A percentile compares a stretch with the other conserved stretches of the same genome.
Evolutionary conservation across 2,113 vertebrate species (phyloP).

Genomic region (Prinia subflava): DNA sequence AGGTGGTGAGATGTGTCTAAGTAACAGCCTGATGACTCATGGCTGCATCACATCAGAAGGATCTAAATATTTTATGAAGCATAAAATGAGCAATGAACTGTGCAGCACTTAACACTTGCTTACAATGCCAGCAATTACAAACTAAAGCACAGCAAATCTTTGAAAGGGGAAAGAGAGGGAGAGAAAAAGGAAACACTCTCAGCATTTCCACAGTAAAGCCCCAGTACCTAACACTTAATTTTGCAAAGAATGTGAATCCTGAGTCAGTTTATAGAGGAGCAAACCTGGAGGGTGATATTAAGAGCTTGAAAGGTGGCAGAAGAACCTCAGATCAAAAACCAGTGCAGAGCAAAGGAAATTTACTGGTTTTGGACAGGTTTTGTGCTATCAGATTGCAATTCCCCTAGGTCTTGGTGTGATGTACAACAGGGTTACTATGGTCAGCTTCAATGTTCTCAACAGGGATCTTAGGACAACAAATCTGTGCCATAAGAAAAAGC

Average conservation of each 20-base stretch:
- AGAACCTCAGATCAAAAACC: not conserved
- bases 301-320: not conserved
- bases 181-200: not conserved
- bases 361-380: not conserved
- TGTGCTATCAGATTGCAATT: not conserved
- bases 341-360: not conserved
- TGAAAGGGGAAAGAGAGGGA: not conserved
- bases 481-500: not conserved
- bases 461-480: not conserved
- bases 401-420: fast-evolving
- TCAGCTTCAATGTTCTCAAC: not conserved
- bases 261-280: not conserved
- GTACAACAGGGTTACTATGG: not conserved
- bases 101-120: conserved; percentile 28
- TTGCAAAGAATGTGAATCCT: not conserved
- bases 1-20: not conserved
- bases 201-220: not conserved
- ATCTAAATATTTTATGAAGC: conserved; percentile 62
- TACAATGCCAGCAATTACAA: conserved; percentile 8
- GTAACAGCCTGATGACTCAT: conserved; percentile 45
- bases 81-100: conserved; percentile 45
- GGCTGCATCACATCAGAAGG: not conserved
- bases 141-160: not conserved
- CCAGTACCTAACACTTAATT: fast-evolving
- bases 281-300: not conserved